These are phyloP conservation scores for Venustoraphidia nigricollis DNA, from an alignment of 2,888 invertebrate species.

Conservation along the genomic window DNA sequence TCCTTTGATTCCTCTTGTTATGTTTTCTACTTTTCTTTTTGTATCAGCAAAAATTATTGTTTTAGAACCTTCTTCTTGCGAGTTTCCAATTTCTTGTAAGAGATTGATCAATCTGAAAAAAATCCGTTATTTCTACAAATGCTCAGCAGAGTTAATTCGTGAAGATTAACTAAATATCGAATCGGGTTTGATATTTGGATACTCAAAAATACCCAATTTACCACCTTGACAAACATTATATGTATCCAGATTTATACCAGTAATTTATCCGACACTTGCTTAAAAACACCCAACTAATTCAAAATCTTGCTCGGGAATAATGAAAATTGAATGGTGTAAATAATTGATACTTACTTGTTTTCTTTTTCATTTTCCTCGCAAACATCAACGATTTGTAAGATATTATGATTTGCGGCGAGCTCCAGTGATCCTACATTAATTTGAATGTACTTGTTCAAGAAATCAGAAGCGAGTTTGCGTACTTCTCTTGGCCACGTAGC, in stretches of 20 bases:
- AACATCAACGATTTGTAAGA: conserved; percentile 71
- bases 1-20: conserved; percentile 68
- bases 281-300: too few species aligned
- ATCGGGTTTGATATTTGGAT: too few species aligned
- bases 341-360: conserved; percentile 4
- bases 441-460: conserved; percentile 77
- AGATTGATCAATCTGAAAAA: conserved; percentile 51
- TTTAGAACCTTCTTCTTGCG: conserved; percentile 71
- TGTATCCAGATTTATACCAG: too few species aligned
- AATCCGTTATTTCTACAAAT: conserved; percentile 14
- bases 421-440: conserved; percentile 82
- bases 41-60: conserved; percentile 94
- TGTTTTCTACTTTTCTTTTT: conserved; percentile 69
- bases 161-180: too few species aligned
- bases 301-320: too few species aligned
- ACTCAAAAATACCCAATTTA: too few species aligned
- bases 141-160: too few species aligned
- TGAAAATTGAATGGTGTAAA: too few species aligned
- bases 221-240: too few species aligned
- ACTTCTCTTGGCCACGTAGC: too few species aligned
- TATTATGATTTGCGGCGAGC: conserved; percentile 74
- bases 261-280: too few species aligned
- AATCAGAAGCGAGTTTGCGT: conserved; percentile 79
- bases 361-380: conserved; percentile 80
- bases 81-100: conserved; percentile 64